Evolutionary conservation across 1,140 invertebrate genomes (phyloP).

Genomic region (Macrostomum lignano): DNA sequence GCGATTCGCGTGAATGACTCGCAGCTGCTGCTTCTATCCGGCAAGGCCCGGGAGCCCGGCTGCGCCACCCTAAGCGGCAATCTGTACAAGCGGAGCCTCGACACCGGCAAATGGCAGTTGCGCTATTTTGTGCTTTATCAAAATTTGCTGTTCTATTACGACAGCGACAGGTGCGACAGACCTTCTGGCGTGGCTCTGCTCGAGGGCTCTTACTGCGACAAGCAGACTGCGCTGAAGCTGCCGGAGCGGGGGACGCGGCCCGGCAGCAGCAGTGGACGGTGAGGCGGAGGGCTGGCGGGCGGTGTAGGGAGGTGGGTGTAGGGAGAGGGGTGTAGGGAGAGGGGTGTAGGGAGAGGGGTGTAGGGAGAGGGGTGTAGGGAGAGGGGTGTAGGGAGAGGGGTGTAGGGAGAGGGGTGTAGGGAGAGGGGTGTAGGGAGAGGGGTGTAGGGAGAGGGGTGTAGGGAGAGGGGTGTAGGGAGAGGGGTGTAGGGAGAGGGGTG

Average conservation of each 20-base stretch:
- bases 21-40: conserved; percentile 45
- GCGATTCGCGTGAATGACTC: conserved; percentile 38
- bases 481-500: too few relatives aligned
- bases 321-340: too few relatives aligned
- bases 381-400: too few relatives aligned
- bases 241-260: conserved; percentile 15
- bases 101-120: conserved; percentile 57
- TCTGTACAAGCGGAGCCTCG: conserved; percentile 52
- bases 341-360: too few relatives aligned
- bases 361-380: too few relatives aligned
- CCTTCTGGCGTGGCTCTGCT: conserved; percentile 54
- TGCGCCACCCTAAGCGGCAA: conserved; percentile 39
- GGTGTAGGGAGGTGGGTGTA: too few relatives aligned
- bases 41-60: conserved; percentile 48
- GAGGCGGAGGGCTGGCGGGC: too few relatives aligned
- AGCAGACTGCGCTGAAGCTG: conserved; percentile 32
- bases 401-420: too few relatives aligned
- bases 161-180: conserved; percentile 39
- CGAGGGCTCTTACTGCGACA: conserved; percentile 62
- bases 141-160: conserved; percentile 68
- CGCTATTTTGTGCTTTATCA: conserved; percentile 67
- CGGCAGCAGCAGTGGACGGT: too few relatives aligned
- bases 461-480: too few relatives aligned
- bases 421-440: too few relatives aligned
- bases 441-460: too few relatives aligned